phyloP scores from a whole-genome alignment of 2,113 vertebrate species.

The Hippopotamus amphibius region DNA sequence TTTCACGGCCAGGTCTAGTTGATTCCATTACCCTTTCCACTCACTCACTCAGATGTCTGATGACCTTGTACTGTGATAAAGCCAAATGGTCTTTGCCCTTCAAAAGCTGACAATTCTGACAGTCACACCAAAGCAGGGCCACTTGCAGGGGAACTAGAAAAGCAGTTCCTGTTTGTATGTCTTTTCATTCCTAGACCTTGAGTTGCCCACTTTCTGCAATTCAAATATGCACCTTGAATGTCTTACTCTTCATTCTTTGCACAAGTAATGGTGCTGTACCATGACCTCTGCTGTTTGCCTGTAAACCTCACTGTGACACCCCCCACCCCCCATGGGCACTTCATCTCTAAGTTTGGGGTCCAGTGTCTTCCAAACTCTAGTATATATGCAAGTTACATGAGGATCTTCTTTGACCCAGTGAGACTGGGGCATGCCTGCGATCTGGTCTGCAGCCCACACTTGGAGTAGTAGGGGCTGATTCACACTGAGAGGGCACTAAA shows the following conservation, averaged over 20 bases:
- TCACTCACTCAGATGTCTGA: too few species aligned
- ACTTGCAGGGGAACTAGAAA: not conserved
- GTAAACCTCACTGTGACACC: not conserved
- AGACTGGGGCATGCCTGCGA: not conserved
- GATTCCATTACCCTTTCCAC: not conserved
- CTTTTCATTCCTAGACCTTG: not conserved
- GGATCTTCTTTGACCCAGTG: not conserved
- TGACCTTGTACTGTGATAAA: not conserved
- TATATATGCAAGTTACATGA: not conserved
- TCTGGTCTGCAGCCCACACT: not conserved
- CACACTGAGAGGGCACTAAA: not conserved
- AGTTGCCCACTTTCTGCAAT: not conserved
- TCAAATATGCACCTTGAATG: not conserved
- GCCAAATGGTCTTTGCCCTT: not conserved
- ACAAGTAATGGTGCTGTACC: not conserved
- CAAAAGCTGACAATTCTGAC: not conserved
- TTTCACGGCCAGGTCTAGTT: not conserved
- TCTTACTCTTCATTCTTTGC: conserved; percentile 7
- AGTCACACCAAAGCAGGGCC: not conserved
- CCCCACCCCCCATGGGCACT: not conserved
- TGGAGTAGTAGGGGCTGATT: too few species aligned
- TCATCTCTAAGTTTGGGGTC: not conserved
- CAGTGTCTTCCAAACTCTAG: not conserved
- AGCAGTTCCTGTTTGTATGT: not conserved
- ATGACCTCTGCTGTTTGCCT: not conserved